Evolutionary conservation across 2,888 invertebrate species (phyloP), one percentile per base, ranked within the genome.

Genomic region (Leptothorax acervorum): DNA sequence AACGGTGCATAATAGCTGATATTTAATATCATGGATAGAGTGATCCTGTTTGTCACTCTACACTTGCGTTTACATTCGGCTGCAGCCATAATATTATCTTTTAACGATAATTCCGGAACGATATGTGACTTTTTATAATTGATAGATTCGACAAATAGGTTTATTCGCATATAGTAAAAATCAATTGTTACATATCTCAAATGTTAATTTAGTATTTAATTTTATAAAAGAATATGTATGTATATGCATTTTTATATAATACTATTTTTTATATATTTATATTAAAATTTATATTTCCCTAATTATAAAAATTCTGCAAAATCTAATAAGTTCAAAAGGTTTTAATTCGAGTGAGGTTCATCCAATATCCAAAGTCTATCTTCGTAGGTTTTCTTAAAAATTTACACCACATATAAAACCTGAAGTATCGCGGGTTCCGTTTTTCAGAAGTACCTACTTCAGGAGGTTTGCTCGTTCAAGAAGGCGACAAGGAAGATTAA

Each of bases 21-120:
- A 75, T 53, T 82, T 63, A 65, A 73, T 75, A 76, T 75, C 53
- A 8, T 35, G 15, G 63, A 60, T 53, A 42, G 39, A 9, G 28
- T 31, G n/a, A 42, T 28, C 42, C 70, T 78, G 35, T 78, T 76
- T 53, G 68, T 78, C 62, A 78, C 18, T 70, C 70, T 70, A 62
- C 35, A 48, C 45, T 28, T 51, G 15, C 48, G 28, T 68, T 68
- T 51, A 51, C 39, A 39, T 45, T 57, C 18, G 42, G 35, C 55
- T 60, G 23, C 48, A 79, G 42, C 35, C 48, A 35, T 53, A 76
- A 79, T 6, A 9, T 60, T 79, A 35, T 57, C 15, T 57, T 42
- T 60, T 23, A 28, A 8, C 31, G 18, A 76, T 51, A 65, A 23
- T 53, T 62, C 6, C 12, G 3, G 11, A 35, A 35, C 23, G 48